Percentiles rank a stretch among this genome's conserved stretches.
Evolutionary conservation across 1,140 invertebrate species (phyloP).

Genomic region (Orius insidiosus): DNA sequence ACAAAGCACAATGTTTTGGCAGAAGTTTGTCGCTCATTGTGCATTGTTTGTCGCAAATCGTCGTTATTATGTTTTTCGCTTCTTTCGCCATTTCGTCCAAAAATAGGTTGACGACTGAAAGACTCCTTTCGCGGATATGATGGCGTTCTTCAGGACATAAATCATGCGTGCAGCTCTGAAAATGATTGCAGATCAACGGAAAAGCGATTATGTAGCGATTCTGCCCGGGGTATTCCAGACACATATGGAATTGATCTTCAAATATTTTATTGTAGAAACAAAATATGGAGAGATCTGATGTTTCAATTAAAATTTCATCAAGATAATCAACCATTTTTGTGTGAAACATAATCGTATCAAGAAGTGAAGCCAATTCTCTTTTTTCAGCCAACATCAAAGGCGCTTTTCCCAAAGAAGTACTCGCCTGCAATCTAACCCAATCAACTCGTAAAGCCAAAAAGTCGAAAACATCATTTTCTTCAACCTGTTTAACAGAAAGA

Average conservation of each 20-base stretch:
- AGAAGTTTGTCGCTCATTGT: slow-evolving; percentile 80
- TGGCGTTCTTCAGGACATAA: slow-evolving; percentile 96
- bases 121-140: slow-evolving; percentile 84
- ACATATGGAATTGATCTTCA: slow-evolving; percentile 97
- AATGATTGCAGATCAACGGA: slow-evolving; percentile 93
- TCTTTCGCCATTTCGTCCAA: slow-evolving; percentile 98
- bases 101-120: slow-evolving; percentile 94
- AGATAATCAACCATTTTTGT: slow-evolving; percentile 96
- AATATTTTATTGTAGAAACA: slow-evolving; percentile 95
- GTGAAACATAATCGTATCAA: slow-evolving; percentile 94
- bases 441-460: slow-evolving; percentile 87
- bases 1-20: slow-evolving; percentile 84
- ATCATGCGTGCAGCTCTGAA: slow-evolving; percentile 94
- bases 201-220: slow-evolving; percentile 96
- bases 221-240: slow-evolving; percentile 93
- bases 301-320: slow-evolving; percentile 93
- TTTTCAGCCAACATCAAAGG: slow-evolving; percentile 72
- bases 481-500: slow-evolving; percentile 86
- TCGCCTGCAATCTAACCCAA: slow-evolving; percentile 94
- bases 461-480: slow-evolving; percentile 92
- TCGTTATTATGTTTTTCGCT: slow-evolving; percentile 95
- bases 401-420: slow-evolving; percentile 72
- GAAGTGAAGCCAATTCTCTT: slow-evolving; percentile 67
- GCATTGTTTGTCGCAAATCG: slow-evolving; percentile 94
- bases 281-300: slow-evolving; percentile 91